Evolutionary conservation across 1,140 invertebrate genomes (phyloP).

Genomic region (Xylocopa sonorina): DNA sequence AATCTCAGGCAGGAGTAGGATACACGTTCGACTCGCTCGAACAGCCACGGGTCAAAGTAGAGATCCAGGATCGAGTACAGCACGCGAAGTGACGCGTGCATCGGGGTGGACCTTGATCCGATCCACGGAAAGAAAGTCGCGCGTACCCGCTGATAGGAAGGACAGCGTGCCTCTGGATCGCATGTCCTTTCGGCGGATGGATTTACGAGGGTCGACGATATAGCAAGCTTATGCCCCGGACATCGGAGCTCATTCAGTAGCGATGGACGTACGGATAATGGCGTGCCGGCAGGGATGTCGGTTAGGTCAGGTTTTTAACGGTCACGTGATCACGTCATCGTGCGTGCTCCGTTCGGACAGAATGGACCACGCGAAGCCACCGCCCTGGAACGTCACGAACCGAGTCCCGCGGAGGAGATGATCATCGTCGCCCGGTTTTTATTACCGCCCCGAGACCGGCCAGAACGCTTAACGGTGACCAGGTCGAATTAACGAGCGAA

Average conservation of each 20-base stretch:
- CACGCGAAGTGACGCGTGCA: constrained; percentile 40
- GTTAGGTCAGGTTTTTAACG: constrained; percentile 78
- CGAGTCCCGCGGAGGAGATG: constrained; percentile 16
- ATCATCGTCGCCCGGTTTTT: constrained; percentile 39
- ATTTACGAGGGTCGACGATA: constrained; percentile 59
- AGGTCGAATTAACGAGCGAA: constrained; percentile 17
- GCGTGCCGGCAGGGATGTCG: constrained; percentile 63
- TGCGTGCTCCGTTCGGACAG: constrained; percentile 68
- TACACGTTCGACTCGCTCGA: no score
- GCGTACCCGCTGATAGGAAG: constrained; percentile 46
- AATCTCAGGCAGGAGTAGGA: no score
- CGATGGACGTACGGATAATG: constrained; percentile 62
- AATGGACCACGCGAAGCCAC: constrained; percentile 74
- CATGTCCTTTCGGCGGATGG: constrained; percentile 60
- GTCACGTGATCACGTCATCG: constrained; percentile 78
- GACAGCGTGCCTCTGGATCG: constrained; percentile 58
- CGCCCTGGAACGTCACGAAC: constrained; percentile 60
- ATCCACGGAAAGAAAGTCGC: constrained; percentile 37
- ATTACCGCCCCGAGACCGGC: background rate
- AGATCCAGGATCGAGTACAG: background rate
- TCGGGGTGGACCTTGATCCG: constrained; percentile 51
- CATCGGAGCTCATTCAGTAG: constrained; percentile 60
- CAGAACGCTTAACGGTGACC: constrained; percentile 34
- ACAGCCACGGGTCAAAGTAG: background rate
- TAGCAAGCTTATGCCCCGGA: constrained; percentile 42